Percentiles rank a stretch among this genome's conserved stretches.
Conservation (phyloP, 2,113 vertebrate genomes). For the Cairina moschata region DNA sequence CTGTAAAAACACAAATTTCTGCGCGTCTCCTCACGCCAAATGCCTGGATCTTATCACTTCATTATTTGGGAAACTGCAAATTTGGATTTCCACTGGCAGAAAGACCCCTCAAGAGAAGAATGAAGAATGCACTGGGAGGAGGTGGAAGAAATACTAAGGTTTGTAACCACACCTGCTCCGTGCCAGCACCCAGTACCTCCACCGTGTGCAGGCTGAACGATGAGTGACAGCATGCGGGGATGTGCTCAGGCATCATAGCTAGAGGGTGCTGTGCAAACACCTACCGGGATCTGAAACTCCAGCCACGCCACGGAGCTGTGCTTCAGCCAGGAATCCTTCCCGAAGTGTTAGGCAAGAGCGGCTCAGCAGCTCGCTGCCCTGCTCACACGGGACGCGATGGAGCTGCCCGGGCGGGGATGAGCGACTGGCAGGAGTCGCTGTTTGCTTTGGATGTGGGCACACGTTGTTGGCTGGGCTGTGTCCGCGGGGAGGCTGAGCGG, state of each 20-base stretch:
- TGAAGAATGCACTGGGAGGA: neutral
- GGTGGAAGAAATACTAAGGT: neutral
- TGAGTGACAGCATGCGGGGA: accelerated
- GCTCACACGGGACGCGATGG: neutral
- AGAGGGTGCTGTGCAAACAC: neutral
- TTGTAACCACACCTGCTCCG: neutral
- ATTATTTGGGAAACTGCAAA: neutral
- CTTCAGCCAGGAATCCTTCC: neutral
- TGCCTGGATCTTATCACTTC: neutral
- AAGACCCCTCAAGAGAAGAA: neutral
- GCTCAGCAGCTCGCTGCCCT: neutral
- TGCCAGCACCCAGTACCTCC: neutral
- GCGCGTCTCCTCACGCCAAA: accelerated
- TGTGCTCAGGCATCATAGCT: neutral
- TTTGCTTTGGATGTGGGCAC: neutral
- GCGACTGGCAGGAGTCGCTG: neutral
- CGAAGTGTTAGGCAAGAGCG: neutral
- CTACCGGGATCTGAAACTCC: neutral
- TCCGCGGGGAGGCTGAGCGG: neutral
- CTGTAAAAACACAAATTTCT: neutral
- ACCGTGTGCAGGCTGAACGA: accelerated
- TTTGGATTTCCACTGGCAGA: neutral
- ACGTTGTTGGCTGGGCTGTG: neutral
- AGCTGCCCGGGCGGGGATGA: neutral
- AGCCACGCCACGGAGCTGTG: neutral